Conservation (phyloP, 1,140 invertebrate species). For the Drosophila ironensis region DNA sequence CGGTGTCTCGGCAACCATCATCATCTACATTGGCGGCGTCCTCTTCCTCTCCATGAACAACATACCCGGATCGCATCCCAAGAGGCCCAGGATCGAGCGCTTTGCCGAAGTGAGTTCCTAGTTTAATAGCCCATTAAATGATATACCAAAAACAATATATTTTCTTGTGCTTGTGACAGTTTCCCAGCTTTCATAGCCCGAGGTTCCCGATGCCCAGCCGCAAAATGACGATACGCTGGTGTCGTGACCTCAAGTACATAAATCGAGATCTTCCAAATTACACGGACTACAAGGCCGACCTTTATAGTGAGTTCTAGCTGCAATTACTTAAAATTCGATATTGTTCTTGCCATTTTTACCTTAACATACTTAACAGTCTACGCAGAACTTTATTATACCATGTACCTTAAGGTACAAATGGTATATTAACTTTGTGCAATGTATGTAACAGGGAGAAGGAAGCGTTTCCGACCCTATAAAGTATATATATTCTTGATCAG, state of each 20-base stretch:
- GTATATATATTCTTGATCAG: too few species aligned
- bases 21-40: conserved; percentile 84
- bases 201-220: conserved; percentile 67
- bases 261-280: conserved; percentile 71
- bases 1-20: conserved; percentile 83
- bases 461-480: too few species aligned
- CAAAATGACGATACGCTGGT: conserved; percentile 77
- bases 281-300: conserved; percentile 68
- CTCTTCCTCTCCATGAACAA: conserved; percentile 84
- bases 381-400: too few species aligned
- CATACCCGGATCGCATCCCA: conserved; percentile 82
- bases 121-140: too few species aligned
- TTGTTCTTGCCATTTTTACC: too few species aligned
- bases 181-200: conserved; percentile 73
- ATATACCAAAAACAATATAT: too few species aligned
- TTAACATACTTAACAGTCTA: too few species aligned
- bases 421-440: too few species aligned
- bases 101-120: conserved; percentile 70
- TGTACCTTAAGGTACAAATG: too few species aligned
- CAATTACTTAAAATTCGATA: too few species aligned
- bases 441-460: too few species aligned
- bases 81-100: conserved; percentile 59
- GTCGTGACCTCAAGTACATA: conserved; percentile 74
- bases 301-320: conserved; percentile 60
- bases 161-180: neutral